A percentile compares a stretch with the other conserved stretches of the same genome.
phyloP scores from a whole-genome alignment of 2,888 invertebrate species.

The Eudasyphora cyanicolor region DNA sequence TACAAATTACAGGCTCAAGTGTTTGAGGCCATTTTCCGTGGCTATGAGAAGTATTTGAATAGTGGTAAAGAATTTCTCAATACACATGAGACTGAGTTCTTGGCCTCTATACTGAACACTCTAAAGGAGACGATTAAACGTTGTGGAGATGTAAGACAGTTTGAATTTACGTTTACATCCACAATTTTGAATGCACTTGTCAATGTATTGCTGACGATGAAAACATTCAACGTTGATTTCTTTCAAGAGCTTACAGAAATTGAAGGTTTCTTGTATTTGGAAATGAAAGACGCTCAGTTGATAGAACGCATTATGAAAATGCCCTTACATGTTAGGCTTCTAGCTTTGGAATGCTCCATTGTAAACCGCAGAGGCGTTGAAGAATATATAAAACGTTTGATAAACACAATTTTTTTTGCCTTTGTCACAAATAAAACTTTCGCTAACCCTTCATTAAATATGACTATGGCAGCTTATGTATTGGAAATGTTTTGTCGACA shows the following conservation, averaged over 20 bases:
- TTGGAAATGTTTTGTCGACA: slow-evolving; percentile 75
- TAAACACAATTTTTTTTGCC: slow-evolving; percentile 50
- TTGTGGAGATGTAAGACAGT: slow-evolving; percentile 65
- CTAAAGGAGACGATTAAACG: slow-evolving; percentile 71
- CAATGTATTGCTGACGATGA: slow-evolving; percentile 70
- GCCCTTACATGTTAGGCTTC: slow-evolving; percentile 70
- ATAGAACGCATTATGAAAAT: slow-evolving; percentile 60
- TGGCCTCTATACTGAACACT: slow-evolving; percentile 68
- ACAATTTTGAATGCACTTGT: slow-evolving; percentile 68
- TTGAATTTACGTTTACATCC: slow-evolving; percentile 67
- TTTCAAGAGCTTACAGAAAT: slow-evolving; percentile 74
- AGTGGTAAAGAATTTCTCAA: slow-evolving; percentile 42
- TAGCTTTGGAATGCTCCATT: slow-evolving; percentile 72
- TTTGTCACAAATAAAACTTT: not conserved
- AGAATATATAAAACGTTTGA: slow-evolving; percentile 41
- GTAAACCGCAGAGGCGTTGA: slow-evolving; percentile 69
- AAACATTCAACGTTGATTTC: slow-evolving; percentile 68
- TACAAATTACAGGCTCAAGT: slow-evolving; percentile 68
- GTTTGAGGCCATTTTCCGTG: slow-evolving; percentile 69
- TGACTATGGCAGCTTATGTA: slow-evolving; percentile 69
- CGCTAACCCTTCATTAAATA: slow-evolving; percentile 47
- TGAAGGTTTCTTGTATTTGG: slow-evolving; percentile 68
- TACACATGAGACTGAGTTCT: slow-evolving; percentile 71
- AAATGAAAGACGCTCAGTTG: slow-evolving; percentile 48
- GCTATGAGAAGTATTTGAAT: slow-evolving; percentile 71